Evolutionary conservation across 2,797 vertebrate species (phyloP), one percentile per base, ranked within the genome.

Genomic region (Bovichtus diacanthus): DNA sequence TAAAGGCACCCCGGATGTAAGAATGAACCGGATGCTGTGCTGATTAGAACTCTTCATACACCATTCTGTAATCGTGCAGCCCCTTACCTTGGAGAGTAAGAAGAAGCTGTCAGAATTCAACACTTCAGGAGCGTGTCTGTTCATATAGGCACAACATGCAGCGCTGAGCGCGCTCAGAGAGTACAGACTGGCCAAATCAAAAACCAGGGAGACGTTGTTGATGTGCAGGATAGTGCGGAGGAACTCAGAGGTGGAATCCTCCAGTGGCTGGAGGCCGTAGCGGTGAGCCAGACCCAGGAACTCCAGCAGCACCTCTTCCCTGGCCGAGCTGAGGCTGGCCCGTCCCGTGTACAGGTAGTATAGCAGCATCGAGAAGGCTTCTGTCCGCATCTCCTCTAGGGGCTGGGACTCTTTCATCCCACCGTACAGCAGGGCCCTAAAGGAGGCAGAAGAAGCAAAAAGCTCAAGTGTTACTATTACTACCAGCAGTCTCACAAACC

Each of bases 271-370:
- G 78, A 99, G 97, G 63, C 97, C 98, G 0, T 99, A 99, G 86
- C 98, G 98, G 90, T 99, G 97, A 46, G 98, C 97, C 78, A 99
- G 90, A 75, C 98, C 98, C 80, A 99, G 87, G 83, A 99, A 99
- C 90, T 99, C 98, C 70, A 99, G 93, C 70, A 99, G 93, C 69
- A 98, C 96, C 90, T 99, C 98, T 61, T 99, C 98, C 29, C 96
- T 96, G 79, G 97, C 97, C 5, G 97, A 96, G 67, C 97, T 96
- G 79, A 99, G 95, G 0, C 96, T 98, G 55, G 97, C 98, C 64
- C 97, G 95, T 65, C 98, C 98, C 2, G 98, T 99, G 94, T 99
- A 99, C 88, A 99, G 96, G 78, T 99, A 99, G 78, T 96, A 95
- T 25, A 99, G 91, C 56, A 99, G 94, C 98, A 99, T 98, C 1